Conservation (phyloP, 1,140 invertebrate genomes). For the Microplitis demolitor region DNA sequence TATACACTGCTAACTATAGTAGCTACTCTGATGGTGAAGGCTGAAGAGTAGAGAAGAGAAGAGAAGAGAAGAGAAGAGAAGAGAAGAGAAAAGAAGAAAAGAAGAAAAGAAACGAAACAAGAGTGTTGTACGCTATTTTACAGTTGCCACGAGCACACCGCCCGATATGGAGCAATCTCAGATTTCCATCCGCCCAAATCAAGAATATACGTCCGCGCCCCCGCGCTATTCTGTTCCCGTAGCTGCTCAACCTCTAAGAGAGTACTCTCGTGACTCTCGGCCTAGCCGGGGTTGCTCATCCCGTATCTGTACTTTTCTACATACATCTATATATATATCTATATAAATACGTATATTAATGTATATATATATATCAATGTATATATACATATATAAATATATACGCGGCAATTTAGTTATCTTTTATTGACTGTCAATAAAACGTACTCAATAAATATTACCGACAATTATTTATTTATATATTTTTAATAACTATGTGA, state of each 20-base stretch:
- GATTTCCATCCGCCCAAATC: constrained; percentile 63
- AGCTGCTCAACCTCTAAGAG: constrained; percentile 17
- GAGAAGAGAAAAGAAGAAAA: too few relatives aligned
- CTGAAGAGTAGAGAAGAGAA: too few relatives aligned
- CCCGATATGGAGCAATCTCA: constrained; percentile 63
- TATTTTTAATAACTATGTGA: too few relatives aligned
- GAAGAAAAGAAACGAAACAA: background rate
- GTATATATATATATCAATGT: too few relatives aligned
- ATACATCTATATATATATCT: background rate
- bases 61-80: too few relatives aligned
- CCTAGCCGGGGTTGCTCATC: constrained; percentile 28
- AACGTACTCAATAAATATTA: too few relatives aligned
- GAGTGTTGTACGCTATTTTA: constrained; percentile 38
- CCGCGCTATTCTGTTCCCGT: constrained; percentile 33
- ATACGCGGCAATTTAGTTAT: too few relatives aligned
- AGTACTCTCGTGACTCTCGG: constrained; percentile 32
- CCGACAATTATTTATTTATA: too few relatives aligned
- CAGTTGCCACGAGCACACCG: constrained; percentile 48
- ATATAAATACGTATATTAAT: background rate
- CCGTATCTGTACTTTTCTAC: background rate
- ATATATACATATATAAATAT: too few relatives aligned
- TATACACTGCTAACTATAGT: too few relatives aligned
- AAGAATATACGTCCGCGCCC: constrained; percentile 60
- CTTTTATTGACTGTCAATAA: too few relatives aligned
- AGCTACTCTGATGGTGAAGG: too few relatives aligned